phyloP scores from a whole-genome alignment of 2,113 vertebrate species.

The Pomatostomus ruficeps region DNA sequence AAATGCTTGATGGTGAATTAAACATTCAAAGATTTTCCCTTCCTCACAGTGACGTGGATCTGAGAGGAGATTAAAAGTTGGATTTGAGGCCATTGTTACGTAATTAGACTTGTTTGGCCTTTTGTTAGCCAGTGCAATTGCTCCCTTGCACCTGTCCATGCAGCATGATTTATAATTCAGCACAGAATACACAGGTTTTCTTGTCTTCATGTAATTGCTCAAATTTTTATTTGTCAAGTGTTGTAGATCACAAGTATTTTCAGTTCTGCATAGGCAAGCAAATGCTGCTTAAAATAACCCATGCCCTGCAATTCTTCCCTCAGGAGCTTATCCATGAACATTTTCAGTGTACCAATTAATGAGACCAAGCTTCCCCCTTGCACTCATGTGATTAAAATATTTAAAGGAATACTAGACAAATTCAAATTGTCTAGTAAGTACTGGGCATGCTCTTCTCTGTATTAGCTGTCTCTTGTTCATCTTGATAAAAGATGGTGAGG shows the following conservation, averaged over 20 bases:
- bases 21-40: background rate
- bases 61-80: background rate
- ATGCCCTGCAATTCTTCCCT: background rate
- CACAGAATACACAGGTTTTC: background rate
- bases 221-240: constrained; percentile 48
- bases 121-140: background rate
- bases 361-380: constrained; percentile 1
- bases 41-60: background rate
- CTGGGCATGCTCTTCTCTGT: background rate
- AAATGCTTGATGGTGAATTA: background rate
- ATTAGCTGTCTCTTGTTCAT: background rate
- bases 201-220: background rate
- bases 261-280: background rate
- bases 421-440: background rate
- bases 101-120: background rate
- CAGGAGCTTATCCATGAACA: background rate
- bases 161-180: background rate
- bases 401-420: constrained; percentile 30
- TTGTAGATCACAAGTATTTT: constrained; percentile 18
- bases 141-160: background rate
- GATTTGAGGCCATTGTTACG: background rate
- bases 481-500: background rate
- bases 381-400: background rate
- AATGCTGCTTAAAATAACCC: constrained; percentile 15
- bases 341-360: constrained; percentile 1